A percentile compares a stretch with the other conserved stretches of the same genome.
Evolutionary conservation across 2,113 vertebrate genomes (phyloP).

Genomic region (Noctilio leporinus): DNA sequence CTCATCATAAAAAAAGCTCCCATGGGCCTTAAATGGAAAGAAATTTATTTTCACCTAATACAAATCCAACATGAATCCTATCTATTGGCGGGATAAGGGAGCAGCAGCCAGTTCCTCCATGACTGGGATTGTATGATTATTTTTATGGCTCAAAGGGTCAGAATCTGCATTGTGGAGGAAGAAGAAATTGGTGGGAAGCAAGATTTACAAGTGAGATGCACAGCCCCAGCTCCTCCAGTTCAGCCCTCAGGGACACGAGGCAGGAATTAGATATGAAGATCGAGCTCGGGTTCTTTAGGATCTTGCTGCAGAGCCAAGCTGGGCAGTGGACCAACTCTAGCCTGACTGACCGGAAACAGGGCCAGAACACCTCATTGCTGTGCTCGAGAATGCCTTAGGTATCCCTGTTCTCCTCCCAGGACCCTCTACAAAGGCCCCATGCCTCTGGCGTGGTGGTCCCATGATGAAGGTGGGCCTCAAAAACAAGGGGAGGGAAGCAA

Average conservation of each 20-base stretch:
- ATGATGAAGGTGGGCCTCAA: no score
- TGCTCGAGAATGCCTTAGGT: neutral
- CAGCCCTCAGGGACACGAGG: neutral
- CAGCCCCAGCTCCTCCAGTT: neutral
- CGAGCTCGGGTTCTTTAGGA: neutral
- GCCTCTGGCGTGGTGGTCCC: fast-evolving
- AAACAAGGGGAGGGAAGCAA: neutral
- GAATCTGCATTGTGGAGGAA: neutral
- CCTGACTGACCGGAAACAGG: neutral
- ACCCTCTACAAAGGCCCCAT: neutral
- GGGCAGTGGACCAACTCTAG: neutral
- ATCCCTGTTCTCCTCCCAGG: neutral
- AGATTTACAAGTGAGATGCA: neutral
- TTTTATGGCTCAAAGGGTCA: neutral
- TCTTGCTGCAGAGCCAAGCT: neutral
- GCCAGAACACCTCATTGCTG: neutral
- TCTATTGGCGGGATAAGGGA: neutral
- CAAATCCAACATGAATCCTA: neutral
- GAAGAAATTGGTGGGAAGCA: neutral
- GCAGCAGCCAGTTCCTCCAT: neutral
- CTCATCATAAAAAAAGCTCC: neutral
- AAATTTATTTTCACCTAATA: neutral
- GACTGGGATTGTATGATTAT: neutral
- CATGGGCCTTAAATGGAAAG: neutral
- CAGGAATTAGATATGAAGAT: neutral